A percentile compares a stretch with the other conserved stretches of the same genome.
These are phyloP conservation scores for Diadema setosum DNA, from an alignment of 35 echinoderm and acorn worm species.

Conservation along the genomic window DNA sequence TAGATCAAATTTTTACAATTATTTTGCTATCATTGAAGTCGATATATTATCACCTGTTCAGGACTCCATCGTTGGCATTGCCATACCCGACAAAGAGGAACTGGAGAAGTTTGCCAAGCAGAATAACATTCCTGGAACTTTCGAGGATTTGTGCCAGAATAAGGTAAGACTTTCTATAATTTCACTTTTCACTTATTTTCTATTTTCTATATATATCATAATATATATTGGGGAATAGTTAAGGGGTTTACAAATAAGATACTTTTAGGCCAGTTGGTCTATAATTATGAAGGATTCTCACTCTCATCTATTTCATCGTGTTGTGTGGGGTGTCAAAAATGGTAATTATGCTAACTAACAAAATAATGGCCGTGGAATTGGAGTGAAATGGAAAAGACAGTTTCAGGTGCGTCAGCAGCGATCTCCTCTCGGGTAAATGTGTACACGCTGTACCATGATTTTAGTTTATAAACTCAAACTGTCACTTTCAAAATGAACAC, in stretches of 20 bases:
- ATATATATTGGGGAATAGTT: no score
- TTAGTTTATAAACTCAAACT: background rate
- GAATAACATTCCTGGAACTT: constrained; percentile 11
- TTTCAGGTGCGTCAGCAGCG: no score
- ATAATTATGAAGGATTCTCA: background rate
- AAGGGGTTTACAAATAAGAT: no score
- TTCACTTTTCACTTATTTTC: background rate
- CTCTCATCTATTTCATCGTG: background rate
- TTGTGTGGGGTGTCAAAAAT: background rate
- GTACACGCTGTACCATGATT: background rate
- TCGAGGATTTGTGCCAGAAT: constrained; percentile 26
- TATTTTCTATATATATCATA: no score
- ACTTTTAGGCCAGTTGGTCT: background rate
- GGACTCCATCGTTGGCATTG: constrained; percentile 27
- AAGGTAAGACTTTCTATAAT: background rate
- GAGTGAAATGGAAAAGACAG: no score
- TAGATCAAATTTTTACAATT: no score
- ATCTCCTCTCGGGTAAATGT: no score
- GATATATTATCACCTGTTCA: background rate
- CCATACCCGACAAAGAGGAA: constrained; percentile 40
- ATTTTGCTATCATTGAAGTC: background rate
- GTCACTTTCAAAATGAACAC: background rate
- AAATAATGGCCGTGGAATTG: no score
- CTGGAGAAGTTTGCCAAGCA: constrained; percentile 7
- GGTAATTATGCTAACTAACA: no score